Conservation (phyloP, 1,140 invertebrate genomes). For the Diorhabda carinulata region DNA sequence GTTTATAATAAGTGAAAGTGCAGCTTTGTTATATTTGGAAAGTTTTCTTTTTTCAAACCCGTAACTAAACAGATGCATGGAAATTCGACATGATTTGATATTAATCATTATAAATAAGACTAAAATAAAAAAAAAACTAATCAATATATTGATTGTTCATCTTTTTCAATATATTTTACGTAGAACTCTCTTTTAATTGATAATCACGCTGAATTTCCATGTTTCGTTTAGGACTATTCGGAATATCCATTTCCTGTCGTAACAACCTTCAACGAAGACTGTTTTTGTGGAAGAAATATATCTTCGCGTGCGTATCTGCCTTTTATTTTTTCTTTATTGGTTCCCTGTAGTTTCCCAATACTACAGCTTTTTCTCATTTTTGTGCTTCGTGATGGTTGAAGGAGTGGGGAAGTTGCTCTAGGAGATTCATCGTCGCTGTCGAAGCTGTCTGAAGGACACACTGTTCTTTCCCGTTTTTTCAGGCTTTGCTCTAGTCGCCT, state of each 20-base stretch:
- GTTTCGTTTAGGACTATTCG: slow-evolving; percentile 11
- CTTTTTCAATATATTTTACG: not conserved
- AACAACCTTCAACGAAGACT: slow-evolving; percentile 43
- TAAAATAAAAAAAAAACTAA: slow-evolving; percentile 8
- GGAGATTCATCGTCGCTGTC: slow-evolving; percentile 58
- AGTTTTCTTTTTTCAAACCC: no score
- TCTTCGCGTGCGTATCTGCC: slow-evolving; percentile 31
- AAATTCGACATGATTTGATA: not conserved
- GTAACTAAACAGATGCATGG: no score
- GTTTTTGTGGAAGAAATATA: slow-evolving; percentile 31
- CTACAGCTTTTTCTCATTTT: slow-evolving; percentile 50
- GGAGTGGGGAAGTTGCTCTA: slow-evolving; percentile 54
- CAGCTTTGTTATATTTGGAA: no score
- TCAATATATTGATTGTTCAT: not conserved
- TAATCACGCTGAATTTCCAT: not conserved
- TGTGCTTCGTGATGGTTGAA: slow-evolving; percentile 44
- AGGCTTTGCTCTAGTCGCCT: slow-evolving; percentile 59
- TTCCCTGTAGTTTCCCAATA: slow-evolving; percentile 46
- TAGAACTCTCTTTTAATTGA: not conserved
- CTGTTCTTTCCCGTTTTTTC: slow-evolving; percentile 55
- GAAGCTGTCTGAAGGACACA: slow-evolving; percentile 52
- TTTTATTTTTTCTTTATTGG: slow-evolving; percentile 28
- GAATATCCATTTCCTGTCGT: slow-evolving; percentile 43
- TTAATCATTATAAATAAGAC: not conserved
- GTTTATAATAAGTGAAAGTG: no score